Evolutionary conservation across 2,113 vertebrate genomes (phyloP), one percentile per base, ranked within the genome.

Genomic region (Centrocercus urophasianus): DNA sequence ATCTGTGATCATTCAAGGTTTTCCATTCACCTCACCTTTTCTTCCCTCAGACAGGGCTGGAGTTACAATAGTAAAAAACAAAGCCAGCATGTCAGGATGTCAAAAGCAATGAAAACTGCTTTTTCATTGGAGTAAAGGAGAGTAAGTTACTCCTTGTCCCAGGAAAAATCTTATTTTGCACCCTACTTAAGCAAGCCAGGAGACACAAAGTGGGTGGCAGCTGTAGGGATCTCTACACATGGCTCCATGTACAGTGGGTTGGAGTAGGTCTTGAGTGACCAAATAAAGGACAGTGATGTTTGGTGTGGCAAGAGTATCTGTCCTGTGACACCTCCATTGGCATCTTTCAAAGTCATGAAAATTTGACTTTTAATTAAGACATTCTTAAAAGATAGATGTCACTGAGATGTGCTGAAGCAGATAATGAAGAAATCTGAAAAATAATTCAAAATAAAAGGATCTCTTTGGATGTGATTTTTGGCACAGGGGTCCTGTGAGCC

Each of bases 361-460:
- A 63, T 22, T 10, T 47, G 32, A 17, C 25, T 54, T 76, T 85
- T 83, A 90, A 93, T 95, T 50, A 89, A 89, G 82, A 71, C 47
- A 52, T 79, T 76, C 74, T 42, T 19, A 21, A 78, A 92, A 92
- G 47, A 80, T 7, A 38, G 40, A 34, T 80, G 54, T 60, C 86
- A 89, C 50, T 76, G 59, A 82, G 82, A 59, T 27, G 13, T 65
- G 63, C 77, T 89, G 78, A 89, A 93, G 42, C 78, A 91, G 56
- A 85, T 79, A 86, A 90, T 86, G 89, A 75, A 91, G 82, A 79
- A 80, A 66, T 30, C 71, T 91, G 82, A 67, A 76, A 89, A 93
- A 74, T 54, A 89, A 91, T 85, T 82, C 40, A 83, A 70, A 96
- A 94, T 86, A 70, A 66, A 92, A 80, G 5, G 17, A 66, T 64